These are phyloP conservation scores for Furcula furcula DNA, from an alignment of 2,888 invertebrate species.

Conservation along the genomic window DNA sequence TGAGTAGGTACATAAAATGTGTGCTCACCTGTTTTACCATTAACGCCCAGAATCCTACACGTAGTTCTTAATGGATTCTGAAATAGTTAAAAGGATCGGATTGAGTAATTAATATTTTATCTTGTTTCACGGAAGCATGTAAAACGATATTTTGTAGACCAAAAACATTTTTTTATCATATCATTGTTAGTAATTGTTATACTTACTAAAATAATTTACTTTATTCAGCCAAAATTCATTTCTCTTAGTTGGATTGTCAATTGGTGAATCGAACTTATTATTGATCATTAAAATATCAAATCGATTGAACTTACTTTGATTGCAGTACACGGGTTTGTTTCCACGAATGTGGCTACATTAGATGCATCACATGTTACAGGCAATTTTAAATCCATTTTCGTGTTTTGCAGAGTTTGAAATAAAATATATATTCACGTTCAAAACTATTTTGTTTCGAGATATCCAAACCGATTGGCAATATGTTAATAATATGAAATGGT, in stretches of 20 bases:
- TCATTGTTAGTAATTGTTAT: too few relatives aligned
- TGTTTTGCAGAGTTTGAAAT: background rate
- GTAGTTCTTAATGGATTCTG: constrained; percentile 9
- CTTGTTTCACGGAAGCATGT: too few relatives aligned
- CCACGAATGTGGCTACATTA: background rate
- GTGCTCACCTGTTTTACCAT: constrained; percentile 14
- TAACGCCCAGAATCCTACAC: background rate
- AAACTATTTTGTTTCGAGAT: background rate
- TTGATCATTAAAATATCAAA: too few relatives aligned
- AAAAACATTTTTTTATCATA: too few relatives aligned
- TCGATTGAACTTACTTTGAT: background rate
- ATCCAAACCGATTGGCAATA: background rate
- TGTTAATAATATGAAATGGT: background rate
- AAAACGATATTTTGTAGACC: too few relatives aligned
- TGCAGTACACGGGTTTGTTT: constrained; percentile 3
- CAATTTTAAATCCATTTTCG: background rate
- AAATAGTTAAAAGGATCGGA: too few relatives aligned
- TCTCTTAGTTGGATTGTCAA: too few relatives aligned
- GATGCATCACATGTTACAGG: background rate
- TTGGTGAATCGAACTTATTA: too few relatives aligned
- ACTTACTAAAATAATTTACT: too few relatives aligned
- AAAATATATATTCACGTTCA: background rate
- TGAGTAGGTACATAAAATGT: too few relatives aligned
- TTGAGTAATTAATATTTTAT: too few relatives aligned
- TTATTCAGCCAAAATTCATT: too few relatives aligned